Evolutionary conservation across 2,113 vertebrate species (phyloP).

Genomic region (Numenius arquata): DNA sequence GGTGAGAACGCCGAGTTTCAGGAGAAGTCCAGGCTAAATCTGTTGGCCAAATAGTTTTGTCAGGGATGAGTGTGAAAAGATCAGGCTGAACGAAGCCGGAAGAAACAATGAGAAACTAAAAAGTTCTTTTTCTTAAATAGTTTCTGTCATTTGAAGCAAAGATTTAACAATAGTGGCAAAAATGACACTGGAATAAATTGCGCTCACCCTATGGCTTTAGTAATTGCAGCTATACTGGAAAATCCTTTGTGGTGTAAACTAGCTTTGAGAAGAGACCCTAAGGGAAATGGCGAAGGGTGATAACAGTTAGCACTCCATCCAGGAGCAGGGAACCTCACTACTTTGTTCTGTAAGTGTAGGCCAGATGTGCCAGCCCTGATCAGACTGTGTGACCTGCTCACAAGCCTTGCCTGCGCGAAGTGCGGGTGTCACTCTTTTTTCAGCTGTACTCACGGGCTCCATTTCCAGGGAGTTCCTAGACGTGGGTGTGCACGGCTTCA

Average conservation of each 20-base stretch:
- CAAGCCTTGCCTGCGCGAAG: not conserved
- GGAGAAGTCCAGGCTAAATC: not conserved
- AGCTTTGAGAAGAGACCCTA: not conserved
- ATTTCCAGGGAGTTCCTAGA: not conserved
- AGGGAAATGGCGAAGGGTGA: not conserved
- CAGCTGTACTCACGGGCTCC: not conserved
- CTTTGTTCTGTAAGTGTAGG: not conserved
- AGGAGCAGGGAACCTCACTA: not conserved
- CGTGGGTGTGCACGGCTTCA: not conserved
- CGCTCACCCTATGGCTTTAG: not conserved
- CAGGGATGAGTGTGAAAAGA: not conserved
- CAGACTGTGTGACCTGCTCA: not conserved
- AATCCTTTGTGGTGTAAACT: conserved; percentile 11
- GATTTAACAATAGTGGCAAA: conserved; percentile 44
- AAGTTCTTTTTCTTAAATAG: not conserved
- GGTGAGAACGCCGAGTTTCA: not conserved
- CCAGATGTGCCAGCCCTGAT: not conserved
- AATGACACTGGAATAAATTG: not conserved
- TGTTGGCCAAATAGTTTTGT: conserved; percentile 13
- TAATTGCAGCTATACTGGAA: conserved; percentile 11
- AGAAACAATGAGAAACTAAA: not conserved
- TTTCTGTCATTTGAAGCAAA: conserved; percentile 31
- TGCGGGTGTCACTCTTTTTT: not conserved
- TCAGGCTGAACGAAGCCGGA: not conserved
- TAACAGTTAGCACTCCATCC: conserved; percentile 1